Conservation (phyloP, 2,797 vertebrate genomes). For the Enteromius viviparus region DNA sequence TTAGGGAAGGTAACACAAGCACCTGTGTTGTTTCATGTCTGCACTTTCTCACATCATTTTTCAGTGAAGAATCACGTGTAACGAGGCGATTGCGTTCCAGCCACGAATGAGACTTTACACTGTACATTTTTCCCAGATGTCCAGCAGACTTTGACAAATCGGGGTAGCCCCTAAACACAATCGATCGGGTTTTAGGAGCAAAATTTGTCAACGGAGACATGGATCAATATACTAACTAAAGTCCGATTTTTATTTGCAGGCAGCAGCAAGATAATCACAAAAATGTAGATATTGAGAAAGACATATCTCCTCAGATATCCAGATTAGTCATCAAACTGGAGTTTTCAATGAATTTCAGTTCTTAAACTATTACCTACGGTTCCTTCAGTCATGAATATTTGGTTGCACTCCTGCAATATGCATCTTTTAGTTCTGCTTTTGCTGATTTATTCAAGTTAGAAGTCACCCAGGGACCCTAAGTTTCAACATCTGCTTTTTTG, state of each 20-base stretch:
- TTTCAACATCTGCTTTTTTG: background rate
- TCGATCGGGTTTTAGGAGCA: constrained; percentile 20
- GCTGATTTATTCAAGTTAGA: background rate
- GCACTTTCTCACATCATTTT: constrained; percentile 17
- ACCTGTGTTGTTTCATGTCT: constrained; percentile 17
- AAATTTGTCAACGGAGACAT: constrained; percentile 35
- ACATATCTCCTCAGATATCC: background rate
- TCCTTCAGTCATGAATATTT: background rate
- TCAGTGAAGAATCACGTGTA: constrained; percentile 28
- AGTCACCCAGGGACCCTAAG: background rate
- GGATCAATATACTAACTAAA: constrained; percentile 33
- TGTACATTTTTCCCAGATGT: constrained; percentile 37
- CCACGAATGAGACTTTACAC: constrained; percentile 3
- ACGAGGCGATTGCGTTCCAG: constrained; percentile 11
- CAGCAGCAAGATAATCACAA: background rate
- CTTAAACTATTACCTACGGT: background rate
- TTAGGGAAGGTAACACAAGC: constrained; percentile 42
- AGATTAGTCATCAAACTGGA: background rate
- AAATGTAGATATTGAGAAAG: background rate
- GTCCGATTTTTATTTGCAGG: constrained; percentile 8
- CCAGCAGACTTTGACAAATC: background rate
- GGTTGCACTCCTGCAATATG: background rate
- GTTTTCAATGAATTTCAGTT: background rate
- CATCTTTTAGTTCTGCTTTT: background rate
- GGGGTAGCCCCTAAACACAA: constrained; percentile 30